Evolutionary conservation across 2,888 invertebrate species (phyloP), one percentile per base, ranked within the genome.

Genomic region (Panopea generosa): DNA sequence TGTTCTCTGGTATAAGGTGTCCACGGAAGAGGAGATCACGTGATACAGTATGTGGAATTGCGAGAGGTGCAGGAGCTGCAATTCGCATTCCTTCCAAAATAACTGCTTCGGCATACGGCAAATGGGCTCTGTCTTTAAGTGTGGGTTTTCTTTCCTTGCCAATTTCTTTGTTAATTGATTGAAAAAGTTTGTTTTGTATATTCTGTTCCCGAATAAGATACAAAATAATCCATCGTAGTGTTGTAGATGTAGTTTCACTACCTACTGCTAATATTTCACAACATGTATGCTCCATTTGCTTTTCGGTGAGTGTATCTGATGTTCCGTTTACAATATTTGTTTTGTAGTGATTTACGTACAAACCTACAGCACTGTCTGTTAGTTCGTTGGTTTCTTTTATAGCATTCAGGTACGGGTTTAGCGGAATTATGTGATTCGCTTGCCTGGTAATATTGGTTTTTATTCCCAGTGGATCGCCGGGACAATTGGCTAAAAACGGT

Each of bases 1-100:
- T 49, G 3, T 60, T 61, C 29, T 79, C 55, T 11, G 74, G 74
- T 18, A 79, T 40, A 9, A 53, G 24, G 52, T 56, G 71, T 1
- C 63, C 65, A 4, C 56, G 24, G 24, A 75, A 71, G 9, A 50
- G 4, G 0, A 53, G 4, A 33, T 74, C 61, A 26, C 49, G 20
- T 11, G 52, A 27, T 1, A 53, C 63, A 16, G 56, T 14, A 47
- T 68, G 78, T 24, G 74, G 74, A 22, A 67, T 14, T 0, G 68
- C 67, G 9, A 71, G 52, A 14, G 74, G 71, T 0, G 60, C 56
- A 4, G 57, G 52, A 27, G 22, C 62, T 1, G 66, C 57, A n/a
- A 70, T 50, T 14, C 72, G 26, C 7, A 61, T 26, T 11, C 53
- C 55, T 68, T 69, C 69, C 6, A 18, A 20, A 4, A 45, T 20